A percentile compares a stretch with the other conserved stretches of the same genome.
These are phyloP conservation scores for Tetanocera ferruginea DNA, from an alignment of 2,888 invertebrate genomes.

Conservation along the genomic window DNA sequence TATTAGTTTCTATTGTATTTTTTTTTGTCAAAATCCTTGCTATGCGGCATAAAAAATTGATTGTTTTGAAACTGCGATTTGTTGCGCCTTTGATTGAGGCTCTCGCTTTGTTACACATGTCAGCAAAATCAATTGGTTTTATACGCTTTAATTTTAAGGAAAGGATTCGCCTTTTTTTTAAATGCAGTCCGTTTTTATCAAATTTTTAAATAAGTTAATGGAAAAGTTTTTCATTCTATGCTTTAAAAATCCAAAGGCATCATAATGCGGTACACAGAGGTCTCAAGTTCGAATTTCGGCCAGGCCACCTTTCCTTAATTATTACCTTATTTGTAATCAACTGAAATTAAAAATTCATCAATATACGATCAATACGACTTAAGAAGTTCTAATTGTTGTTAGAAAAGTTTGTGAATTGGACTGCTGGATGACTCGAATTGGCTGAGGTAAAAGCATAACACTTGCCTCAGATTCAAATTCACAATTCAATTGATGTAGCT, in stretches of 20 bases:
- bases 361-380: too few relatives aligned
- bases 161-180: too few relatives aligned
- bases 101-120: not conserved
- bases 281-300: not conserved
- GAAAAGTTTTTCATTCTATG: not conserved
- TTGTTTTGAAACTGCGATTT: slow-evolving; percentile 25
- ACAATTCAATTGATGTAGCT: too few relatives aligned
- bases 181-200: not conserved
- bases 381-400: too few relatives aligned
- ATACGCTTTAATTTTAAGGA: not conserved
- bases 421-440: too few relatives aligned
- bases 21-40: not conserved
- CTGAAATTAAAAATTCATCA: too few relatives aligned
- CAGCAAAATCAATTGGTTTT: not conserved
- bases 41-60: not conserved
- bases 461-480: too few relatives aligned
- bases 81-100: not conserved
- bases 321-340: too few relatives aligned
- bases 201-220: not conserved
- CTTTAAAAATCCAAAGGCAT: not conserved
- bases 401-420: too few relatives aligned
- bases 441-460: too few relatives aligned
- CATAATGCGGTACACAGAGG: not conserved
- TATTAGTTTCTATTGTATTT: not conserved
- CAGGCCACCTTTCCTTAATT: too few relatives aligned